These are phyloP conservation scores for Bombus waltoni DNA, from an alignment of 1,140 invertebrate genomes.

Conservation along the genomic window DNA sequence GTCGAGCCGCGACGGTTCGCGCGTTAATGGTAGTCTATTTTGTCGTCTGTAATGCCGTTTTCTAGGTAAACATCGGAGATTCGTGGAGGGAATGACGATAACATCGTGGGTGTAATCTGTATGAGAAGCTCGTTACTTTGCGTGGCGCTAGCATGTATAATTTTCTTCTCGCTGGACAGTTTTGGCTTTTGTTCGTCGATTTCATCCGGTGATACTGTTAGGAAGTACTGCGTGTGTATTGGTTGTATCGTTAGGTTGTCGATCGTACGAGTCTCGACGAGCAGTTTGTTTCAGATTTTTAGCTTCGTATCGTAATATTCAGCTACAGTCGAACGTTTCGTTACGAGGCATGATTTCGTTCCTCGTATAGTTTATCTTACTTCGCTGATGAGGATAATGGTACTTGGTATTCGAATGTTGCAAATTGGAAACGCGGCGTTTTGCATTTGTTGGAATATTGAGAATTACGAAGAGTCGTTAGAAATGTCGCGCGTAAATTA, in stretches of 20 bases:
- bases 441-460: too few relatives aligned
- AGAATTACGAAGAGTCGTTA: too few relatives aligned
- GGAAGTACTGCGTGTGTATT: background rate
- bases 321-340: too few relatives aligned
- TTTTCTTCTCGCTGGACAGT: background rate
- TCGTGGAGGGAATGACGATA: constrained; percentile 2
- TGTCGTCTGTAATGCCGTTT: background rate
- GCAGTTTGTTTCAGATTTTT: background rate
- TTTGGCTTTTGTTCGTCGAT: background rate
- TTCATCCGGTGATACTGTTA: background rate
- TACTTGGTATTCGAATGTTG: background rate
- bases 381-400: too few relatives aligned
- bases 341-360: too few relatives aligned
- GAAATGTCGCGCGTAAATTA: too few relatives aligned
- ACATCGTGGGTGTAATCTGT: background rate
- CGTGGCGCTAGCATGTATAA: background rate
- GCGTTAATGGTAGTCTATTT: constrained; percentile 5
- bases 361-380: too few relatives aligned
- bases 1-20: background rate
- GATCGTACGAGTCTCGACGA: background rate
- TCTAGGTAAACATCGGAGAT: constrained; percentile 1
- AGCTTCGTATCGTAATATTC: background rate
- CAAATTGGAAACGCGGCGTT: background rate
- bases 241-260: too few relatives aligned
- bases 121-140: background rate